Percentiles rank a stretch among this genome's conserved stretches.
Evolutionary conservation across 2,113 vertebrate species (phyloP).

Genomic region (Arizona elegans): DNA sequence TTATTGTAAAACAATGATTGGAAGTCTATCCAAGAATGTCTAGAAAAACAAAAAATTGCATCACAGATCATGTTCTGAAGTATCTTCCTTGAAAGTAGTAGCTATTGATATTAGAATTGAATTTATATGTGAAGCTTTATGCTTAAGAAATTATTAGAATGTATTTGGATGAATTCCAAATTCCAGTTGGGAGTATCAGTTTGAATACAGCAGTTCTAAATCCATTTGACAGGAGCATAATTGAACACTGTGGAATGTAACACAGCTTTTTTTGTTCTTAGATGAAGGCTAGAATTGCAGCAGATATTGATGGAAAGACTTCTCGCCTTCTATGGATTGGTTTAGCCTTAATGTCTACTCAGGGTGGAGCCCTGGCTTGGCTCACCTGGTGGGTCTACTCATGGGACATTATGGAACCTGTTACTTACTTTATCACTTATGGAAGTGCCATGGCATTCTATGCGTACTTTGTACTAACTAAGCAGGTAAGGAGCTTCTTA

Average conservation of each 20-base stretch:
- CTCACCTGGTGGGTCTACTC: conserved; percentile 98
- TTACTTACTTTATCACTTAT: conserved; percentile 92
- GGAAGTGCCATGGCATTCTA: conserved; percentile 87
- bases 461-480: conserved; percentile 87
- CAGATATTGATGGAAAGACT: conserved; percentile 70
- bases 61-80: not conserved
- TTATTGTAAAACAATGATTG: not conserved
- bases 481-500: conserved; percentile 72
- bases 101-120: not conserved
- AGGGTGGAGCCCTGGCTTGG: conserved; percentile 90
- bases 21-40: not conserved
- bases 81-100: not conserved
- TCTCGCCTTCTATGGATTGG: conserved; percentile 80
- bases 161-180: not conserved
- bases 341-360: conserved; percentile 84
- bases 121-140: not conserved
- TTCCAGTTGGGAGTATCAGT: not conserved
- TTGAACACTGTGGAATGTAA: not conserved
- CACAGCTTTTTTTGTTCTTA: conserved; percentile 47
- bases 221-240: not conserved
- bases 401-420: conserved; percentile 96
- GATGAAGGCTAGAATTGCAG: conserved; percentile 76
- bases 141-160: not conserved
- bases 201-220: not conserved
- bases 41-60: not conserved